Conservation (phyloP, 1,140 invertebrate genomes). For the Sarcophaga bullata region DNA sequence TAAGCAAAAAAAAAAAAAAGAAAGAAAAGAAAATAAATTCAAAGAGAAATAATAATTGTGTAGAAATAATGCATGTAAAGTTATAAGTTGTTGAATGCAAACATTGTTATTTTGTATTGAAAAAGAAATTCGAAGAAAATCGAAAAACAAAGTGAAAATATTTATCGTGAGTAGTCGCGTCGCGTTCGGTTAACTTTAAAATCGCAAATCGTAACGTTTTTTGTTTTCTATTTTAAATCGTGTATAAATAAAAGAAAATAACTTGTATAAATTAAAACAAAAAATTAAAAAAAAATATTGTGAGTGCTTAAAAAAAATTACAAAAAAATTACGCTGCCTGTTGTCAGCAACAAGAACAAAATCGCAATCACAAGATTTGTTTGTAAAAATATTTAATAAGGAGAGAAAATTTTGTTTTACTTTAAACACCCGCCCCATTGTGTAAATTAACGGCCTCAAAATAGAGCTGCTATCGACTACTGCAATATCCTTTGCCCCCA, state of each 20-base stretch:
- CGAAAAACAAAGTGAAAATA: neutral
- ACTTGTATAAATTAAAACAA: slow-evolving; percentile 6
- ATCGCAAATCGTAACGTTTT: slow-evolving; percentile 20
- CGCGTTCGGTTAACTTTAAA: neutral
- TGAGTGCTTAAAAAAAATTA: neutral
- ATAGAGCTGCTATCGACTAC: slow-evolving; percentile 64
- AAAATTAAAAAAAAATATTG: neutral
- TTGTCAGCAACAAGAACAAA: neutral
- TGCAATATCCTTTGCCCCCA: slow-evolving; percentile 64
- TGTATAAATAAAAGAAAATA: slow-evolving; percentile 5
- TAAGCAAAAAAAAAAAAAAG: slow-evolving; percentile 17
- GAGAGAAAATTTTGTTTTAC: slow-evolving; percentile 29
- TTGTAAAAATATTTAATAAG: neutral
- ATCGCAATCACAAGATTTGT: neutral
- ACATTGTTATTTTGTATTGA: no score
- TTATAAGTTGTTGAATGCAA: no score
- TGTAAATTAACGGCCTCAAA: slow-evolving; percentile 63
- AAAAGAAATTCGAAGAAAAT: no score
- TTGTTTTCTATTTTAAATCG: neutral
- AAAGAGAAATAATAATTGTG: slow-evolving; percentile 2
- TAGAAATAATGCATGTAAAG: neutral
- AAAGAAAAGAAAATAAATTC: neutral
- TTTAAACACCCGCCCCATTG: slow-evolving; percentile 43
- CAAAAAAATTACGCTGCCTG: neutral
- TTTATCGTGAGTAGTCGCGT: neutral